Conservation (phyloP, 1,140 invertebrate genomes). For the Caenorhabditis elegans region WBcel235 BX284602.5:10510501-10511000, state of each 20-base stretch:
- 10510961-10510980: no score
- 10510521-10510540: conserved; percentile 13
- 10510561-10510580: not conserved
- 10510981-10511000: no score
- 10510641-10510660: not conserved
- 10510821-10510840: no score
- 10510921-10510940: no score
- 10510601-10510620: conserved; percentile 27
- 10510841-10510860: no score
- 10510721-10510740: conserved; percentile 22
- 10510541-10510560: not conserved
- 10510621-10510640: not conserved
- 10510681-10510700: conserved; percentile 18
- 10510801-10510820: not conserved
- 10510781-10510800: not conserved
- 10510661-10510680: not conserved
- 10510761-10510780: no score
- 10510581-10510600: not conserved
- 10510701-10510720: conserved; percentile 27
- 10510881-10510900: no score
- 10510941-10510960: no score
- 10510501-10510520: not conserved
- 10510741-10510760: no score
- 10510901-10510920: no score
- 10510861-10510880: no score